A percentile compares a stretch with the other conserved stretches of the same genome.
Evolutionary conservation across 1,140 invertebrate species (phyloP).

Genomic region (Neodiprion virginianus): DNA sequence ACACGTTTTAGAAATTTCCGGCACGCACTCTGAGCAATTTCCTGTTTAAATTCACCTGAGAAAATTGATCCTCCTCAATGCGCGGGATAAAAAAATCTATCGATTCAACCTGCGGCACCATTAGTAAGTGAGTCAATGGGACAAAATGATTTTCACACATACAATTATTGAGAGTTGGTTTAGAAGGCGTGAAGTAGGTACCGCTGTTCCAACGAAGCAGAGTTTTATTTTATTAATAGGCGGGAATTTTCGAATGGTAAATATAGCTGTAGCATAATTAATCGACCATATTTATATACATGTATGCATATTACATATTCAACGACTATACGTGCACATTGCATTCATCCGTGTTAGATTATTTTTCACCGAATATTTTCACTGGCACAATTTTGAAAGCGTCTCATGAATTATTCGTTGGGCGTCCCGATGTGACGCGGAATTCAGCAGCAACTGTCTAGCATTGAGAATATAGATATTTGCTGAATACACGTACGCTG

Average conservation of each 20-base stretch:
- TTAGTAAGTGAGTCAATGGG: not conserved
- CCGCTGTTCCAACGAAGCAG: not conserved
- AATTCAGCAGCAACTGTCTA: too few species aligned
- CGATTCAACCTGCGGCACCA: too few species aligned
- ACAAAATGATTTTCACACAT: not conserved
- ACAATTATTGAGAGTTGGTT: too few species aligned
- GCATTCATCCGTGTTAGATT: not conserved
- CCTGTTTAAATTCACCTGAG: not conserved
- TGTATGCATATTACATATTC: too few species aligned
- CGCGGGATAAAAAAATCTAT: not conserved
- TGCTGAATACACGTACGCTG: too few species aligned
- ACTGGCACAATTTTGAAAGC: not conserved
- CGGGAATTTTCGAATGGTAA: not conserved
- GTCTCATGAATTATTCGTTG: not conserved
- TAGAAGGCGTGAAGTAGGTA: not conserved
- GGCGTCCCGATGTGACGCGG: not conserved
- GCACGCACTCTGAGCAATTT: not conserved
- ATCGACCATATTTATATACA: not conserved
- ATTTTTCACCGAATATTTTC: not conserved
- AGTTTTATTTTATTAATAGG: not conserved
- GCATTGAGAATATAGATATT: too few species aligned
- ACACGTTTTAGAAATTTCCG: too few species aligned
- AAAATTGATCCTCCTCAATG: not conserved
- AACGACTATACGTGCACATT: too few species aligned
- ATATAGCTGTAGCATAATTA: not conserved